Percentiles rank a stretch among this genome's conserved stretches.
These are phyloP conservation scores for Cryptus armator DNA, from an alignment of 2,888 invertebrate species.

Conservation along the genomic window DNA sequence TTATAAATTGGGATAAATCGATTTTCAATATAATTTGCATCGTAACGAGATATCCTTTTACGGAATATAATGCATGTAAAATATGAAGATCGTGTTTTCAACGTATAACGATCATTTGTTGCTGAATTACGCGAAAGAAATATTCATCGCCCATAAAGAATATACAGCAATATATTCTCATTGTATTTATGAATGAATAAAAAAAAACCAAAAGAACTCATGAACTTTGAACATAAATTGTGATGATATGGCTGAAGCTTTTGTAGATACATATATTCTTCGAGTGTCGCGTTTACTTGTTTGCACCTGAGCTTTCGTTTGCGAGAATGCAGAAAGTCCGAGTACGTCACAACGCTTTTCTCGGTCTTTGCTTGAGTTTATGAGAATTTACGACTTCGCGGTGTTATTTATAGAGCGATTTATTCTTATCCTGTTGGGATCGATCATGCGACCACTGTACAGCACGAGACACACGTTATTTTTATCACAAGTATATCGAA, in stretches of 20 bases:
- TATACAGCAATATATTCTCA: constrained; percentile 12
- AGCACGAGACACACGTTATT: neutral
- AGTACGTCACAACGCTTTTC: constrained; percentile 38
- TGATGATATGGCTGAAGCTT: constrained; percentile 1
- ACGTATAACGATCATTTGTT: neutral
- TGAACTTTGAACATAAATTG: constrained; percentile 51
- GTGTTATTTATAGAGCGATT: constrained; percentile 43
- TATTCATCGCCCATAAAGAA: constrained; percentile 4
- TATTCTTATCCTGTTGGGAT: constrained; percentile 37
- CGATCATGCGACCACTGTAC: constrained; percentile 15
- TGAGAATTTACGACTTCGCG: constrained; percentile 48
- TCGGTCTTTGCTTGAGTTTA: constrained; percentile 15
- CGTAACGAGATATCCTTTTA: neutral
- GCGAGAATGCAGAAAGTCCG: constrained; percentile 14
- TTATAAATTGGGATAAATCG: neutral
- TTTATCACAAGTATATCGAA: neutral
- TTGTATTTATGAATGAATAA: constrained; percentile 36
- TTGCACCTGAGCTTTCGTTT: constrained; percentile 44
- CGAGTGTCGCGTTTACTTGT: constrained; percentile 47
- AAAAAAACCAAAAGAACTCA: constrained; percentile 17
- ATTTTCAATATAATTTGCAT: constrained; percentile 2
- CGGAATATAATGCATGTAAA: neutral
- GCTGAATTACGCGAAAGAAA: neutral
- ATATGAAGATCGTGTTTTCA: neutral
- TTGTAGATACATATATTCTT: constrained; percentile 40